Evolutionary conservation across 2,888 invertebrate genomes (phyloP).

Genomic region (Smittia sp.): DNA sequence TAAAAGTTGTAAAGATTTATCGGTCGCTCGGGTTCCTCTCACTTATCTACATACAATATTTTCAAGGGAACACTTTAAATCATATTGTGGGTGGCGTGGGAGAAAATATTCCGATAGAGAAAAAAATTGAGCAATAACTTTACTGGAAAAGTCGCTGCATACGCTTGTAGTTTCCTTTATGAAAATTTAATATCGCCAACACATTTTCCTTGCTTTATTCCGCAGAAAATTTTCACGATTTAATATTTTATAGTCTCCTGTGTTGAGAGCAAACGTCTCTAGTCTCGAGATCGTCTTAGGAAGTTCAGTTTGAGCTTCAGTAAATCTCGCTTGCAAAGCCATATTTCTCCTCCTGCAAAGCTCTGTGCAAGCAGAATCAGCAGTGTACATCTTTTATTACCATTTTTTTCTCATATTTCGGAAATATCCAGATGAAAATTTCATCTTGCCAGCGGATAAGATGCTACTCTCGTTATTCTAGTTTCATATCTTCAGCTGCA

Average conservation of each 20-base stretch:
- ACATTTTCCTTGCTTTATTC: neutral
- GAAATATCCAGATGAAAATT: conserved; percentile 33
- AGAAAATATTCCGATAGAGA: neutral
- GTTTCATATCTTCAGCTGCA: neutral
- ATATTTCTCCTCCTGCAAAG: neutral
- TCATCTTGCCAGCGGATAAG: conserved; percentile 4
- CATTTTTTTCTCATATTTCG: conserved; percentile 20
- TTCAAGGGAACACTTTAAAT: neutral
- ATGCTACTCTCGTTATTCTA: neutral
- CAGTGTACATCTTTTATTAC: conserved; percentile 29
- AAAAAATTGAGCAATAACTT: conserved; percentile 8
- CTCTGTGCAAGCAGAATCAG: neutral
- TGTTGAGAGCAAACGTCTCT: neutral
- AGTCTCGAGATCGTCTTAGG: neutral
- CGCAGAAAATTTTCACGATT: conserved; percentile 8
- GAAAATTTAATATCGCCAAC: conserved; percentile 29
- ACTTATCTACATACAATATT: neutral
- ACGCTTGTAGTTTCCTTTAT: conserved; percentile 15
- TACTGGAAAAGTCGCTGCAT: conserved; percentile 4
- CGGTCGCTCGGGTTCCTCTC: neutral
- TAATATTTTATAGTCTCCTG: neutral
- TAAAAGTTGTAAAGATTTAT: conserved; percentile 7
- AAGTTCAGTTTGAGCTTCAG: neutral
- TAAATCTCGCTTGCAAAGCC: neutral
- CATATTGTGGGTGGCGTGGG: neutral